A percentile compares a stretch with the other conserved stretches of the same genome.
phyloP scores from a whole-genome alignment of 2,888 invertebrate species.

The Trichogramma dendrolimi region DNA sequence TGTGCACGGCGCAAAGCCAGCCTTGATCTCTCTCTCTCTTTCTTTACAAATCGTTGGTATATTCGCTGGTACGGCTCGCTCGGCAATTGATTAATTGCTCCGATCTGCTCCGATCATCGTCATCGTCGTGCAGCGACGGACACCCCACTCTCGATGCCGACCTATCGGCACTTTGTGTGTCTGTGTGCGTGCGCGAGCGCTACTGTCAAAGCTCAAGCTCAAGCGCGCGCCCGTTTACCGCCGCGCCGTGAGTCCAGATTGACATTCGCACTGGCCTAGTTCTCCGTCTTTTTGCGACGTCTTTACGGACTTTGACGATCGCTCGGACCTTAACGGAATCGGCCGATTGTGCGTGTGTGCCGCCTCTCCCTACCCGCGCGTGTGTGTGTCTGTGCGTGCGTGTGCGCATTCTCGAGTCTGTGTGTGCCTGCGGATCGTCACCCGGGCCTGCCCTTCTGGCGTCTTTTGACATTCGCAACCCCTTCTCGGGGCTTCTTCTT shows the following conservation, averaged over 20 bases:
- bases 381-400: too few species aligned
- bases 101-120: slow-evolving; percentile 5
- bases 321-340: too few species aligned
- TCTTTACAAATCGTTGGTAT: neutral
- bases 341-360: too few species aligned
- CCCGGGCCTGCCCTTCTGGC: too few species aligned
- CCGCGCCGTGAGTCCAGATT: slow-evolving; percentile 33
- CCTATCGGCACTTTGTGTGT: slow-evolving; percentile 2
- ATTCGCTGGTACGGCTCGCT: slow-evolving; percentile 10
- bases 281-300: too few species aligned
- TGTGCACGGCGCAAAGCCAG: slow-evolving; percentile 10
- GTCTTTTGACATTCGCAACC: too few species aligned
- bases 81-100: slow-evolving; percentile 34
- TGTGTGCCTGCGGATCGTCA: too few species aligned
- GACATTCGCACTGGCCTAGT: slow-evolving; percentile 37
- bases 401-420: too few species aligned
- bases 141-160: neutral
- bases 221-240: slow-evolving; percentile 26
- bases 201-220: neutral
- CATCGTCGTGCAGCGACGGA: neutral
- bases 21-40: neutral
- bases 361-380: too few species aligned
- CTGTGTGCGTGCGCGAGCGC: too few species aligned
- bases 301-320: too few species aligned
- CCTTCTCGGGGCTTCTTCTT: too few species aligned